Evolutionary conservation across 2,888 invertebrate species (phyloP), one percentile per base, ranked within the genome.

Genomic region (Selenia dentaria): DNA sequence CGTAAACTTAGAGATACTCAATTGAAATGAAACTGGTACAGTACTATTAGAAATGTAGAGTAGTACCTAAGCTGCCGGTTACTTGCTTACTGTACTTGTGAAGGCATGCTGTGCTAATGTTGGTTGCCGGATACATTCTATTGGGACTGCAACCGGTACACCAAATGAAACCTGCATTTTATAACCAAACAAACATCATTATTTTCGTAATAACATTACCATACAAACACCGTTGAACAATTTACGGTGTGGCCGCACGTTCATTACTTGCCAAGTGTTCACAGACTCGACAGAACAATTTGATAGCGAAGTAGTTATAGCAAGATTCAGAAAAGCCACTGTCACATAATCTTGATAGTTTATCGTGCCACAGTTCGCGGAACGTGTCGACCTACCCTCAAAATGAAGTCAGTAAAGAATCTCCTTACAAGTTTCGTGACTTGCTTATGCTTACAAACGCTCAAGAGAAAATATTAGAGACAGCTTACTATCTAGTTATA

Each of bases 341-440:
- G 73, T 74, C 77, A 65, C 72, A 78, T 80, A 76, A 77, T 64
- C 71, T 79, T 64, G 62, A 64, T 70, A 79, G 67, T 80, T 79
- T 82, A 83, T 79, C 63, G 73, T 63, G 58, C 63, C 57, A 68
- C 70, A 38, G 45, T 32, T 67, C 66, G 61, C 57, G 24, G 37
- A 51, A 52, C 38, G 51, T 55, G 51, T 43, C 39, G 32, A 47
- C 35, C 46, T 33, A 27, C 11, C 36, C 12, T 9, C 5, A 28
- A 13, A 14, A 6, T 33, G 10, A 5, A 27, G 14, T 6, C 40
- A 47, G 47, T 47, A 47, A 27, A 24, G 10, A 40, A 36, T 11
- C 13, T 13, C 12, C 36, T 12, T 4, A 20, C 31, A 16, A 16
- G 8, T 22, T 3, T 1, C n/a, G 8, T 14, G 27, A 6, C 5